phyloP scores from a whole-genome alignment of 2,888 invertebrate species.

The Stratiomys singularior region DNA sequence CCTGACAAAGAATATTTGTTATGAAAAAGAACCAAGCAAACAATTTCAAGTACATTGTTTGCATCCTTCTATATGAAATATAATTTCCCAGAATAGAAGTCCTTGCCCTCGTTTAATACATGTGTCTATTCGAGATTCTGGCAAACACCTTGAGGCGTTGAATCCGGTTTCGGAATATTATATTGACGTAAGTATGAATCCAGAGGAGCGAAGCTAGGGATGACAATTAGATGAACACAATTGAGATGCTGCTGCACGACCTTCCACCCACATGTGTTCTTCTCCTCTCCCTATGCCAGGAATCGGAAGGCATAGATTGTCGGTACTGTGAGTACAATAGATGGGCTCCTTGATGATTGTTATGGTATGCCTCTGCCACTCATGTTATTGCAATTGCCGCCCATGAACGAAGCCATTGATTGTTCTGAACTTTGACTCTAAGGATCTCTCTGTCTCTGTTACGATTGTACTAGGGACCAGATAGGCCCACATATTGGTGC shows the following conservation, averaged over 20 bases:
- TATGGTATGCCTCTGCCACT: constrained; percentile 30
- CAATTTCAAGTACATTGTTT: constrained; percentile 43
- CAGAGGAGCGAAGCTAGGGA: neutral
- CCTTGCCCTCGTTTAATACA: constrained; percentile 47
- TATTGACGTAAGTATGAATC: constrained; percentile 53
- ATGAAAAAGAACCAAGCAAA: constrained; percentile 35
- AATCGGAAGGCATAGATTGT: constrained; percentile 14
- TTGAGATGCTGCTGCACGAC: neutral
- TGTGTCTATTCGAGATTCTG: constrained; percentile 52
- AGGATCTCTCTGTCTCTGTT: neutral
- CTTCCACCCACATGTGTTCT: neutral
- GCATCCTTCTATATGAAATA: constrained; percentile 33
- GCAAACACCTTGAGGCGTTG: constrained; percentile 55
- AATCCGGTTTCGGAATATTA: constrained; percentile 55
- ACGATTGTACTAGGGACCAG: neutral
- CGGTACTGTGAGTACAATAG: neutral
- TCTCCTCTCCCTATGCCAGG: neutral
- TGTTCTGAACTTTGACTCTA: constrained; percentile 26
- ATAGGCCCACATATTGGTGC: neutral
- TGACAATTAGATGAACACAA: constrained; percentile 10
- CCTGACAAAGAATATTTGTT: neutral
- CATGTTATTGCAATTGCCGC: constrained; percentile 30
- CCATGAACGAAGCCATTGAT: constrained; percentile 6
- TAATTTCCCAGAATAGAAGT: constrained; percentile 35
- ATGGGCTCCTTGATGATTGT: constrained; percentile 24